A percentile compares a stretch with the other conserved stretches of the same genome.
These are phyloP conservation scores for Microplitis mediator DNA, from an alignment of 1,140 invertebrate genomes.

Conservation along the genomic window DNA sequence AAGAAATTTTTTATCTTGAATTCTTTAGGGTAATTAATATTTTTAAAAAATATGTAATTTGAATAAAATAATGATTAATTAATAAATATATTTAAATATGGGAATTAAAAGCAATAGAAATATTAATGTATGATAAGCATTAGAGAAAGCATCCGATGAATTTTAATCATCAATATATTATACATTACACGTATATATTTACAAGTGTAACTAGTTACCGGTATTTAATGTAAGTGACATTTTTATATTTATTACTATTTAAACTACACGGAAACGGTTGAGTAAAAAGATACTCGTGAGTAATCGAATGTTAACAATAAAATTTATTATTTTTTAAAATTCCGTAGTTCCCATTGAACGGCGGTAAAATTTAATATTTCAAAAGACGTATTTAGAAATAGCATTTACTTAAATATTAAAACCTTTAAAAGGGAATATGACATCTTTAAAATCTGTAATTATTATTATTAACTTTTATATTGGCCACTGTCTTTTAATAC, in stretches of 20 bases:
- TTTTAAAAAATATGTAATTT: not conserved
- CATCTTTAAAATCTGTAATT: not conserved
- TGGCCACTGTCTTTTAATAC: not conserved
- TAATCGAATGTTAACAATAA: slow-evolving; percentile 1
- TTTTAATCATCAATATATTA: not conserved
- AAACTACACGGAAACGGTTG: too few relatives aligned
- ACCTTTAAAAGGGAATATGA: not conserved
- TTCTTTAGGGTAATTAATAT: not conserved
- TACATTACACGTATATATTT: not conserved
- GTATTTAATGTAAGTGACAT: too few relatives aligned
- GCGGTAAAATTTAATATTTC: too few relatives aligned
- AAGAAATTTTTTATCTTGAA: not conserved
- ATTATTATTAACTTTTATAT: not conserved
- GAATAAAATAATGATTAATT: not conserved
- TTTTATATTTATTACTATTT: too few relatives aligned
- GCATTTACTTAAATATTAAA: too few relatives aligned
- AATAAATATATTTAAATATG: not conserved
- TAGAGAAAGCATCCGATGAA: not conserved
- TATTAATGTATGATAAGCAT: not conserved
- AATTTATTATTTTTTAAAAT: not conserved
- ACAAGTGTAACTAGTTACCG: not conserved
- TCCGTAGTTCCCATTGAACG: too few relatives aligned
- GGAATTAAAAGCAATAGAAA: not conserved
- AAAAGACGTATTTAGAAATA: too few relatives aligned
- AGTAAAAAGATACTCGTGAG: not conserved